A percentile compares a stretch with the other conserved stretches of the same genome.
Evolutionary conservation across 2,888 invertebrate genomes (phyloP).

Genomic region (Aleiodes leptofemur): DNA sequence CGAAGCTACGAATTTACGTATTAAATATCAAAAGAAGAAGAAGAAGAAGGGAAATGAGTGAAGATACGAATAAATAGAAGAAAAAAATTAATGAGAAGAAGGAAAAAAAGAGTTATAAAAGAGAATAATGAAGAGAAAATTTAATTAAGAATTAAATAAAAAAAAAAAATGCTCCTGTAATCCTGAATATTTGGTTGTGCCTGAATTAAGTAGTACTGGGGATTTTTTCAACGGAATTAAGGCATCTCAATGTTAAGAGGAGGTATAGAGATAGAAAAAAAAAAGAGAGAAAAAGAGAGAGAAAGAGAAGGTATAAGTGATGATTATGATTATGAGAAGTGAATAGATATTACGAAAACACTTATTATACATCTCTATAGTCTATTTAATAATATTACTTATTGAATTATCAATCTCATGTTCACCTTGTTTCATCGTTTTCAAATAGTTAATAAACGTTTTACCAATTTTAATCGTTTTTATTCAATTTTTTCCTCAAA

Average conservation of each 20-base stretch:
- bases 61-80: constrained; percentile 45
- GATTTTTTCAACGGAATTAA: constrained; percentile 59
- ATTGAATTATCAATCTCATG: constrained; percentile 75
- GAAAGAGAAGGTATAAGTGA: constrained; percentile 39
- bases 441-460: constrained; percentile 75
- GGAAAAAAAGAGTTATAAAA: constrained; percentile 34
- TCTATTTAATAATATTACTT: constrained; percentile 74
- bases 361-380: constrained; percentile 74
- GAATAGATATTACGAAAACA: constrained; percentile 60
- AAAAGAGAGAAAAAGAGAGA: no score
- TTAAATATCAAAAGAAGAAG: neutral
- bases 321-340: constrained; percentile 48
- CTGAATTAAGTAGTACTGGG: constrained; percentile 56
- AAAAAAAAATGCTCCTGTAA: constrained; percentile 48
- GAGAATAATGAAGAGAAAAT: constrained; percentile 36
- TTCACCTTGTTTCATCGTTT: constrained; percentile 75
- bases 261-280: constrained; percentile 57
- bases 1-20: constrained; percentile 51
- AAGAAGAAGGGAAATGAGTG: constrained; percentile 9
- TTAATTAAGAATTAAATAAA: constrained; percentile 40
- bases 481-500: neutral
- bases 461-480: constrained; percentile 71
- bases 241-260: constrained; percentile 66
- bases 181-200: constrained; percentile 58
- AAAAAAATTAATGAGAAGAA: constrained; percentile 29